A percentile compares a stretch with the other conserved stretches of the same genome.
Evolutionary conservation across 2,888 invertebrate species (phyloP).

Genomic region (Agrochola macilenta): DNA sequence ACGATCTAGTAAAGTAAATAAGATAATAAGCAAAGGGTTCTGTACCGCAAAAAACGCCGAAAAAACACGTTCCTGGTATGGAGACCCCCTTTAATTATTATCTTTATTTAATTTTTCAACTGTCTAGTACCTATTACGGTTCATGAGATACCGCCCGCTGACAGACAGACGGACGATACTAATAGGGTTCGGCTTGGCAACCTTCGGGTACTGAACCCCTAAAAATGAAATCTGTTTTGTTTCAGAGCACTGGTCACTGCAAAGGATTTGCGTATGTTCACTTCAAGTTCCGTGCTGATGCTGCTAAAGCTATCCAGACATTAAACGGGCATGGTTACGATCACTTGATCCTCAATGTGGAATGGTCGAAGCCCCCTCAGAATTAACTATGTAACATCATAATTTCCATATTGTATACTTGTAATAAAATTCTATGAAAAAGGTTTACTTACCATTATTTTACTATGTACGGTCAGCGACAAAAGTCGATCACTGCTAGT

Average conservation of each 20-base stretch:
- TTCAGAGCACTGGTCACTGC: conserved; percentile 94
- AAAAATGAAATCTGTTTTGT: conserved; percentile 56
- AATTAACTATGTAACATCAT: conserved; percentile 73
- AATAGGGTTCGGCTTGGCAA: too few relatives aligned
- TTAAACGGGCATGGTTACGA: conserved; percentile 99
- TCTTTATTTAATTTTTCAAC: too few relatives aligned
- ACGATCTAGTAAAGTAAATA: too few relatives aligned
- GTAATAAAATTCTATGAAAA: conserved; percentile 65
- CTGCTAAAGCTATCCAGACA: conserved; percentile 96
- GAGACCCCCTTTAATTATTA: too few relatives aligned
- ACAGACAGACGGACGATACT: too few relatives aligned
- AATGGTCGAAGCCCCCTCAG: conserved; percentile 98
- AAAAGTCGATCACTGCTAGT: not conserved
- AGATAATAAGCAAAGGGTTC: too few relatives aligned
- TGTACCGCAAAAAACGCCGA: too few relatives aligned
- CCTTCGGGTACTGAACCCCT: too few relatives aligned
- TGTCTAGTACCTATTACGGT: too few relatives aligned
- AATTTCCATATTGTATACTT: conserved; percentile 71
- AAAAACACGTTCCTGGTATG: too few relatives aligned
- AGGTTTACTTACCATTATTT: conserved; percentile 5
- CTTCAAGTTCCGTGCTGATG: conserved; percentile 97
- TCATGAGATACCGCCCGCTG: too few relatives aligned
- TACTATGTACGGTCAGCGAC: not conserved
- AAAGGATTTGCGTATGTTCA: conserved; percentile 99
- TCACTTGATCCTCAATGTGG: conserved; percentile 99